Percentiles rank a stretch among this genome's conserved stretches.
Evolutionary conservation across 92 coral and sea anemone species (phyloP).

Genomic region (Umimayanthus chanpuru): DNA sequence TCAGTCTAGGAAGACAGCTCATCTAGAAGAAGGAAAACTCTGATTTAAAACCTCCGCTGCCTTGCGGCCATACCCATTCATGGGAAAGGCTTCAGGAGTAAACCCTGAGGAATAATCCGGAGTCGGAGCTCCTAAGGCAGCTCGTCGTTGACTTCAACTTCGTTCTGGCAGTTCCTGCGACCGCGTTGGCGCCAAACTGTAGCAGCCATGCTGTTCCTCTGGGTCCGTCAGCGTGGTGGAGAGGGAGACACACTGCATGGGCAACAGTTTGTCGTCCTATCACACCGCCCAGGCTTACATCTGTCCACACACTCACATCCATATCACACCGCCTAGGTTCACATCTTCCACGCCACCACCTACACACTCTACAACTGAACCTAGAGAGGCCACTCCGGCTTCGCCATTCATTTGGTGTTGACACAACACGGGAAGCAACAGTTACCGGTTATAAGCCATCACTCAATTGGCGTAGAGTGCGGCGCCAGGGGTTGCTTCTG

Average conservation of each 20-base stretch:
- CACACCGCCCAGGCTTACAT: background rate
- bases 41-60: too few relatives aligned
- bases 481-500: too few relatives aligned
- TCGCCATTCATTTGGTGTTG: constrained; percentile 22
- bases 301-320: constrained; percentile 3
- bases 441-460: too few relatives aligned
- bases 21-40: too few relatives aligned
- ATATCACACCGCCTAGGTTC: background rate
- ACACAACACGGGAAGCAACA: constrained; percentile 10
- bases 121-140: background rate
- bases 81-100: background rate
- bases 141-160: constrained; percentile 4
- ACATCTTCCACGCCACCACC: constrained; percentile 1
- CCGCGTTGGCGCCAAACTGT: constrained; percentile 10
- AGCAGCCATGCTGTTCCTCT: constrained; percentile 9
- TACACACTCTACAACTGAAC: constrained; percentile 22
- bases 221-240: background rate
- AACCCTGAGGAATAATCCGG: background rate
- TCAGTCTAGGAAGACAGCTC: too few relatives aligned
- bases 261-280: too few relatives aligned
- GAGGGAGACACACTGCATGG: too few relatives aligned
- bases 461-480: too few relatives aligned
- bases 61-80: too few relatives aligned
- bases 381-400: constrained; percentile 24
- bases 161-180: constrained; percentile 7